Evolutionary conservation across 2,797 vertebrate species (phyloP).

Genomic region (Geotrypetes seraphini): DNA sequence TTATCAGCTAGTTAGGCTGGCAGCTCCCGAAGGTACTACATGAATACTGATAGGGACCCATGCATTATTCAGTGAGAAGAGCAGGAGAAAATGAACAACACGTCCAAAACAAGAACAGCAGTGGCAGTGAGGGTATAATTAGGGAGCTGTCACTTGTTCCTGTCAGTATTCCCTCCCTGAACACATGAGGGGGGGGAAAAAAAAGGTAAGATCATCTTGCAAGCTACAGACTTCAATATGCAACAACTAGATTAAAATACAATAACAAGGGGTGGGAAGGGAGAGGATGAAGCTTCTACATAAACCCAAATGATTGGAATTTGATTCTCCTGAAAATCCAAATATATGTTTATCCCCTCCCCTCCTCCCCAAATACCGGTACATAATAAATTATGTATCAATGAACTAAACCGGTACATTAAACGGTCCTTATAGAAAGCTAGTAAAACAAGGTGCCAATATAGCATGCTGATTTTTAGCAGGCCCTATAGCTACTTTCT

Average conservation of each 20-base stretch:
- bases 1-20: conserved; percentile 73
- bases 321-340: conserved; percentile 42
- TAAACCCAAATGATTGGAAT: conserved; percentile 40
- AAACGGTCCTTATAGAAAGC: no score
- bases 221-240: conserved; percentile 48
- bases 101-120: conserved; percentile 86
- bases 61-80: conserved; percentile 92
- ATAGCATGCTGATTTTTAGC: no score
- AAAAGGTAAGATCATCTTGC: conserved; percentile 44
- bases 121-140: conserved; percentile 96
- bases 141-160: conserved; percentile 96
- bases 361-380: no score
- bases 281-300: conserved; percentile 38
- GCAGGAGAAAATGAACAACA: conserved; percentile 86
- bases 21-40: conserved; percentile 66
- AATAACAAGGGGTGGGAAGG: conserved; percentile 38
- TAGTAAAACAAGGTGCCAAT: no score
- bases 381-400: no score
- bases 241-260: conserved; percentile 53
- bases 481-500: no score
- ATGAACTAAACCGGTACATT: no score
- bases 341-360: conserved; percentile 8
- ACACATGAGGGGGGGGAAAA: conserved; percentile 55
- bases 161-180: conserved; percentile 89
- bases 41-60: conserved; percentile 87